Percentiles rank a stretch among this genome's conserved stretches.
These are phyloP conservation scores for Alcedo quadribrachys DNA, from an alignment of 2,797 vertebrate species.

Conservation along the genomic window DNA sequence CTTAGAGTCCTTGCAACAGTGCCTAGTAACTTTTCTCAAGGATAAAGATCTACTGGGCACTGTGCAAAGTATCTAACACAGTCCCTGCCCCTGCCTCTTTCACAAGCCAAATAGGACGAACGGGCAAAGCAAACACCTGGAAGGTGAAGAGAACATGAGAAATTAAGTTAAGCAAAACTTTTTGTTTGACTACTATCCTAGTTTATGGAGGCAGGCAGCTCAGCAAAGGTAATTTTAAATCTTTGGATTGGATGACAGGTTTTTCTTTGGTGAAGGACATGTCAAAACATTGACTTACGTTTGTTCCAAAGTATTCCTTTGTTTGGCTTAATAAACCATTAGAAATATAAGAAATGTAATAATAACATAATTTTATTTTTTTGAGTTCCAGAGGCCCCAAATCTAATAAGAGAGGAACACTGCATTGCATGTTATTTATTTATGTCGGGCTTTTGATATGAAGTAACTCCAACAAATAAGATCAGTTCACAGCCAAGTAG, in stretches of 20 bases:
- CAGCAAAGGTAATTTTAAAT: not conserved
- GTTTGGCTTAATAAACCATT: not conserved
- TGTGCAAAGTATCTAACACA: not conserved
- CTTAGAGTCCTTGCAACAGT: not conserved
- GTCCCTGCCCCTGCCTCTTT: not conserved
- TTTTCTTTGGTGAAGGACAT: not conserved
- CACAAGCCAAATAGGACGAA: not conserved
- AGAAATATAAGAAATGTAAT: slow-evolving; percentile 36
- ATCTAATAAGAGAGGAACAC: slow-evolving; percentile 46
- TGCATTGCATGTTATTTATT: not conserved
- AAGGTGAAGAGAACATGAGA: not conserved
- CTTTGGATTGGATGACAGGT: not conserved
- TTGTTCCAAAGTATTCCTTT: not conserved
- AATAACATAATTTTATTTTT: slow-evolving; percentile 45
- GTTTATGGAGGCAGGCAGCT: not conserved
- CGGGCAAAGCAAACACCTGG: not conserved
- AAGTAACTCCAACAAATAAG: slow-evolving; percentile 15
- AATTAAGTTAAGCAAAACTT: not conserved
- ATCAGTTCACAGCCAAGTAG: not conserved
- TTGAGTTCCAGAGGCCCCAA: slow-evolving; percentile 10
- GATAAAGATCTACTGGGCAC: not conserved
- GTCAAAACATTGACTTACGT: not conserved
- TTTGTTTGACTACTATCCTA: not conserved
- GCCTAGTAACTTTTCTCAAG: not conserved
- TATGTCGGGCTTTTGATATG: not conserved